Conservation (phyloP, 2,888 invertebrate species). For the Oxytorus armatus region DNA sequence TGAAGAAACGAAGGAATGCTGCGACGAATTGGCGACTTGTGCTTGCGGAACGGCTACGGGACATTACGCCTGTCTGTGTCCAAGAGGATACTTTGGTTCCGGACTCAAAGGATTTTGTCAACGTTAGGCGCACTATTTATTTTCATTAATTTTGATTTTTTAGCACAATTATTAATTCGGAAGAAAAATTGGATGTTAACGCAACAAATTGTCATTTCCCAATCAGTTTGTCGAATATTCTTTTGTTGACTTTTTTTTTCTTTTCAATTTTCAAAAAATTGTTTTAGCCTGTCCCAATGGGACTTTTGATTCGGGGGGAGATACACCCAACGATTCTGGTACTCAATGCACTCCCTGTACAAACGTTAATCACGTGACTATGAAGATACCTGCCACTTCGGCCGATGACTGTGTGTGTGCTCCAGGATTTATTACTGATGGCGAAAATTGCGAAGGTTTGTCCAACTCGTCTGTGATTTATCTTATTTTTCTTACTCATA, state of each 20-base stretch:
- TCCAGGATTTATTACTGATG: slow-evolving; percentile 86
- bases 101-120: slow-evolving; percentile 87
- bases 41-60: slow-evolving; percentile 89
- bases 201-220: not conserved
- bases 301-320: slow-evolving; percentile 85
- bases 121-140: slow-evolving; percentile 83
- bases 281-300: slow-evolving; percentile 88
- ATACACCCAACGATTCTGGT: slow-evolving; percentile 86
- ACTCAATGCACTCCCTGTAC: slow-evolving; percentile 86
- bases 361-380: slow-evolving; percentile 87
- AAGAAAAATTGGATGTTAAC: not conserved
- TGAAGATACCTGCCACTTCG: slow-evolving; percentile 86
- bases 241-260: too few relatives aligned
- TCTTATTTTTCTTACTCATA: too few relatives aligned
- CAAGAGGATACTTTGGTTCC: slow-evolving; percentile 88
- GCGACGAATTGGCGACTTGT: slow-evolving; percentile 87
- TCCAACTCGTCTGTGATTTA: not conserved
- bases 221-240: too few relatives aligned
- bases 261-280: slow-evolving; percentile 25
- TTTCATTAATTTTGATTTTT: not conserved
- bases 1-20: slow-evolving; percentile 84
- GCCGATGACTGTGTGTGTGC: slow-evolving; percentile 87
- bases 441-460: slow-evolving; percentile 86
- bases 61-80: slow-evolving; percentile 89
- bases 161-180: not conserved